Evolutionary conservation across 2,797 vertebrate species (phyloP).

Genomic region (Smutsia temminckii): DNA sequence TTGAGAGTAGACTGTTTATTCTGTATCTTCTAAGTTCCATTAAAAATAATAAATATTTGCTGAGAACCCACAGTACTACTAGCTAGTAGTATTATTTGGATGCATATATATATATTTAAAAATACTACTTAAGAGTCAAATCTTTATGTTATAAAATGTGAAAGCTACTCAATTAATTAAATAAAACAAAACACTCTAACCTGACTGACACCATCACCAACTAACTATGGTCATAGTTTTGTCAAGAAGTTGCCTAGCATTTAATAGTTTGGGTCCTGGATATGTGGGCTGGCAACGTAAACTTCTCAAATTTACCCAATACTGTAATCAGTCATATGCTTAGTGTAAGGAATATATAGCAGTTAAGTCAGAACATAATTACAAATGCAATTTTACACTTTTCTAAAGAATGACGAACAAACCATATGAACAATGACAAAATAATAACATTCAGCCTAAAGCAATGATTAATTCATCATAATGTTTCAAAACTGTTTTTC

Average conservation of each 20-base stretch:
- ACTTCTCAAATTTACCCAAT: background rate
- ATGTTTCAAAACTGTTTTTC: conserved; percentile 42
- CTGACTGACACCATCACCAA: background rate
- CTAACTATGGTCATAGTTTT: background rate
- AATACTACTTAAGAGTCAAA: background rate
- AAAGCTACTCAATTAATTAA: background rate
- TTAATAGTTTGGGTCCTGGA: background rate
- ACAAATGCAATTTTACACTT: background rate
- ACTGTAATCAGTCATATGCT: background rate
- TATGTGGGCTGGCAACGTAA: background rate
- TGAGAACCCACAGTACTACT: background rate
- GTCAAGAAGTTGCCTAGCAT: background rate
- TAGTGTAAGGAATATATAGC: background rate
- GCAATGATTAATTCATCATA: conserved; percentile 20
- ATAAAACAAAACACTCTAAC: background rate
- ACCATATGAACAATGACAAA: background rate
- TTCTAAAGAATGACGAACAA: conserved; percentile 15
- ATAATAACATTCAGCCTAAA: background rate
- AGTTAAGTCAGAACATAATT: background rate
- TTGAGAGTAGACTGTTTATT: background rate
- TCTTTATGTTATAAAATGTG: background rate
- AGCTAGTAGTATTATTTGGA: background rate
- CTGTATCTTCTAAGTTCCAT: background rate
- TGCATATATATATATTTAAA: background rate
- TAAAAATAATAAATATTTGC: conserved; percentile 10